A percentile compares a stretch with the other conserved stretches of the same genome.
Conservation (phyloP, 2,113 vertebrate species). For the Ctenodactylus gundi region DNA sequence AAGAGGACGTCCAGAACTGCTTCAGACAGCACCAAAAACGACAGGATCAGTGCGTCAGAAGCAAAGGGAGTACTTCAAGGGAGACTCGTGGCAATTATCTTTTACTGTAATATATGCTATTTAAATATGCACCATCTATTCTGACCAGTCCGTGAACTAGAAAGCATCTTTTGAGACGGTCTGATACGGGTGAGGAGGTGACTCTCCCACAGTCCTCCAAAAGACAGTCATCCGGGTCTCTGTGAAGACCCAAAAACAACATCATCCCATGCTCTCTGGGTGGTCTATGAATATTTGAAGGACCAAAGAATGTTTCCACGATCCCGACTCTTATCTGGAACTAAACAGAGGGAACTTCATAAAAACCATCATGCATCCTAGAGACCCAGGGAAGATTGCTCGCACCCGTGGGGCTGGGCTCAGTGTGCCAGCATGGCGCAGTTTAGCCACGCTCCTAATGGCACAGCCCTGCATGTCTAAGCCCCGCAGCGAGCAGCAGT, state of each 20-base stretch:
- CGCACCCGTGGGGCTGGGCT: background rate
- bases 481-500: background rate
- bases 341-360: background rate
- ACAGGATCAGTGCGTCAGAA: too few species aligned
- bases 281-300: background rate
- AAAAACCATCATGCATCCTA: accelerated
- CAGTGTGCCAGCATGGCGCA: background rate
- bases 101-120: too few species aligned
- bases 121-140: too few species aligned
- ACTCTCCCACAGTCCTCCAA: background rate
- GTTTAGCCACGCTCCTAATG: accelerated
- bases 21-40: too few species aligned
- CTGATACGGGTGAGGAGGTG: background rate
- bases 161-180: background rate
- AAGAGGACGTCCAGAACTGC: too few species aligned
- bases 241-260: background rate
- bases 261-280: background rate
- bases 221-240: background rate
- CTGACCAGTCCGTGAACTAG: background rate
- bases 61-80: too few species aligned
- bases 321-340: background rate
- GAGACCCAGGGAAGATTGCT: background rate
- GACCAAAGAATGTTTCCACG: background rate
- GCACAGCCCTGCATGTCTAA: background rate
- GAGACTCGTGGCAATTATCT: too few species aligned